These are phyloP conservation scores for Dimorphilus gyrociliatus DNA, from an alignment of 2,888 invertebrate species.

Conservation along the genomic window DNA sequence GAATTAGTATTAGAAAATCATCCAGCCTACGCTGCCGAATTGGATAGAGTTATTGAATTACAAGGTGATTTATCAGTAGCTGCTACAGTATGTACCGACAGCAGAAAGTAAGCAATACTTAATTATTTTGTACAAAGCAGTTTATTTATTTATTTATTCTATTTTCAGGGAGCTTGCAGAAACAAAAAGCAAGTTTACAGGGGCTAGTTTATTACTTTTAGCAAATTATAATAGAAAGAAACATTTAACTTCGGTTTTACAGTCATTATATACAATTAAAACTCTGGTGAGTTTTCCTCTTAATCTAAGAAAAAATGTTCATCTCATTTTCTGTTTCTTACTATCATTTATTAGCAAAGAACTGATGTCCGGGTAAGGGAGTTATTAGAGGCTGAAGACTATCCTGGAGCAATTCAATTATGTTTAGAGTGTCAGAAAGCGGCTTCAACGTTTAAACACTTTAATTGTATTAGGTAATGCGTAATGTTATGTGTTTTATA, in stretches of 20 bases:
- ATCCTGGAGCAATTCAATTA: constrained; percentile 72
- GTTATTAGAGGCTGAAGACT: constrained; percentile 59
- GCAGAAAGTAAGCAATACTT: constrained; percentile 28
- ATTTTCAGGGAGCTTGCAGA: constrained; percentile 49
- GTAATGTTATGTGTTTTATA: not conserved
- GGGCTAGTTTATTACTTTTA: constrained; percentile 68
- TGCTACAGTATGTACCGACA: constrained; percentile 25
- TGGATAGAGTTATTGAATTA: constrained; percentile 45
- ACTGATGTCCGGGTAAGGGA: constrained; percentile 69
- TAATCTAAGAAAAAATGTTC: not conserved
- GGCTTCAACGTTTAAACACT: constrained; percentile 67
- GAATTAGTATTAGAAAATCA: constrained; percentile 82
- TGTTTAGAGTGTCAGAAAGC: constrained; percentile 71
- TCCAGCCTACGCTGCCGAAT: constrained; percentile 65
- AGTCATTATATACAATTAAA: constrained; percentile 61
- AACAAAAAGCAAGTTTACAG: constrained; percentile 64
- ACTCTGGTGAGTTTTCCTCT: constrained; percentile 46
- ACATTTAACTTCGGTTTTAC: constrained; percentile 58
- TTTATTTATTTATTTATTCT: no score
- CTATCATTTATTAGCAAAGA: constrained; percentile 47
- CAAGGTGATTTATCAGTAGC: constrained; percentile 30
- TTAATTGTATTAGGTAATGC: constrained; percentile 54
- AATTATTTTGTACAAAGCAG: no score
- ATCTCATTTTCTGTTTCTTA: not conserved
- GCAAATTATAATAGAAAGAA: constrained; percentile 78